Conservation (phyloP, 2,797 vertebrate species). For the Clarias fuscus region DNA sequence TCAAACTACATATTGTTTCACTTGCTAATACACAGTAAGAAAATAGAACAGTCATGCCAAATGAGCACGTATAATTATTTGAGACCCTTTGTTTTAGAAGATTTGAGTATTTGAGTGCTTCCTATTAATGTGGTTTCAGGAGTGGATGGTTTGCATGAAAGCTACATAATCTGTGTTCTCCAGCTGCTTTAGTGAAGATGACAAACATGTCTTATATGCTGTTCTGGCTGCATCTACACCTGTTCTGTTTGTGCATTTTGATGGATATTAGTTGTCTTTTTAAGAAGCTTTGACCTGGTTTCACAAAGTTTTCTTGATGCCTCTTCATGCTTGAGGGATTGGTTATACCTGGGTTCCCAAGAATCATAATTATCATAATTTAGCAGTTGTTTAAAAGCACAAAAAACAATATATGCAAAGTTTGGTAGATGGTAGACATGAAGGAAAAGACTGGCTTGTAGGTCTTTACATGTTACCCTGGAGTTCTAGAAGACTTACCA, state of each 20-base stretch:
- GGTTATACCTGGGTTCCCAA: background rate
- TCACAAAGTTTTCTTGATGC: conserved; percentile 10
- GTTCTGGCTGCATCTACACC: background rate
- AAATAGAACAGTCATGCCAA: conserved; percentile 4
- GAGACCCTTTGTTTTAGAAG: background rate
- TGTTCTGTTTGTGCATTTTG: conserved; percentile 13
- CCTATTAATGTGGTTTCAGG: background rate
- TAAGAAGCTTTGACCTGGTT: background rate
- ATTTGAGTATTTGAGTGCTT: background rate
- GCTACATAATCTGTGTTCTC: background rate
- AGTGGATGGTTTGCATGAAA: background rate
- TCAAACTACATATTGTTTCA: background rate
- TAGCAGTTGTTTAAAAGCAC: background rate
- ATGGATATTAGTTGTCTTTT: background rate
- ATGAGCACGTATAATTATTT: conserved; percentile 16
- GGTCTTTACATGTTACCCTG: background rate
- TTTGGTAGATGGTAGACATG: background rate
- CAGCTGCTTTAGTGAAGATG: background rate
- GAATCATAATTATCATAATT: background rate
- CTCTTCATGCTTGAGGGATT: background rate
- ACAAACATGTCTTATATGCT: background rate
- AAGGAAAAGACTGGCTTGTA: background rate
- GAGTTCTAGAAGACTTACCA: background rate
- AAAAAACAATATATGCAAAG: background rate
- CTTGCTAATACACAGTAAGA: background rate